phyloP scores from a whole-genome alignment of 2,888 invertebrate genomes.

The Tuberolachnus salignus region DNA sequence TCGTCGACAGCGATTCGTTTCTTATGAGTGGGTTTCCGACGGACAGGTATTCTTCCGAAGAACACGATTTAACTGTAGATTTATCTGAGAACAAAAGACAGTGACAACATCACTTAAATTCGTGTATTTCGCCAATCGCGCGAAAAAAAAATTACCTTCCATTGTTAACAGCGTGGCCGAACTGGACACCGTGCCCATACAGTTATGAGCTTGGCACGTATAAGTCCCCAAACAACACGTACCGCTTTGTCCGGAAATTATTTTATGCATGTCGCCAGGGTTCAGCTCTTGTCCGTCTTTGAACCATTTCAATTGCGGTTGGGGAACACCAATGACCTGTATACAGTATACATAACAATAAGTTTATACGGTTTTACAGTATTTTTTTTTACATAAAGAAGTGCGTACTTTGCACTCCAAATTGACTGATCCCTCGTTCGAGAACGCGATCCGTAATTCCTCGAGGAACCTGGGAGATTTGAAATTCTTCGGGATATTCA shows the following conservation, averaged over 20 bases:
- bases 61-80: slow-evolving; percentile 41
- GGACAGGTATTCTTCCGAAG: slow-evolving; percentile 37
- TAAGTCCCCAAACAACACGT: slow-evolving; percentile 89
- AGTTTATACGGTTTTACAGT: not conserved
- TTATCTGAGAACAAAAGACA: slow-evolving; percentile 33
- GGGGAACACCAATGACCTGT: slow-evolving; percentile 84
- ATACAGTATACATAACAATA: not conserved
- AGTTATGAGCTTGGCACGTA: slow-evolving; percentile 87
- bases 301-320: slow-evolving; percentile 89
- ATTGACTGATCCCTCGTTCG: slow-evolving; percentile 88
- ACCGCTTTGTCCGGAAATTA: slow-evolving; percentile 87
- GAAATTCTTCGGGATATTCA: slow-evolving; percentile 84
- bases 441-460: slow-evolving; percentile 81
- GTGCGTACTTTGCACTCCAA: slow-evolving; percentile 77
- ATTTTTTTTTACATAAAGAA: not conserved
- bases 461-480: slow-evolving; percentile 88
- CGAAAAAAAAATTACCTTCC: slow-evolving; percentile 72
- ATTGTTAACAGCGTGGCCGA: slow-evolving; percentile 87
- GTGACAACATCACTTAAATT: not conserved
- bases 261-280: slow-evolving; percentile 88
- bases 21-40: slow-evolving; percentile 26
- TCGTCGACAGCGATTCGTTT: slow-evolving; percentile 80
- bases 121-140: not conserved
- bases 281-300: slow-evolving; percentile 88
- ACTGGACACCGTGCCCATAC: slow-evolving; percentile 88